A percentile compares a stretch with the other conserved stretches of the same genome.
Evolutionary conservation across 2,113 vertebrate genomes (phyloP).

Genomic region (Passerina amoena): DNA sequence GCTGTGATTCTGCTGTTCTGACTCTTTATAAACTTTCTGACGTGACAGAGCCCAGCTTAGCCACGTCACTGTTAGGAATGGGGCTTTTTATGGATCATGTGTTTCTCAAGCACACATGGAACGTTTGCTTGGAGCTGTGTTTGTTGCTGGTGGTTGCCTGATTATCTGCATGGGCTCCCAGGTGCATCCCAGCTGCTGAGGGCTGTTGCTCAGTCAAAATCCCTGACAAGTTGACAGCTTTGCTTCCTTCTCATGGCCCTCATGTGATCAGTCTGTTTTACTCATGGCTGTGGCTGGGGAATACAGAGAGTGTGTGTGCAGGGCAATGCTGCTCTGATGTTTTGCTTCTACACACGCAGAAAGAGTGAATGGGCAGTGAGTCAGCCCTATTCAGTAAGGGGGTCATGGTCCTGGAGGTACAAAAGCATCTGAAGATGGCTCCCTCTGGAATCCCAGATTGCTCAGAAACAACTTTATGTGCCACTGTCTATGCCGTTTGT

Average conservation of each 20-base stretch:
- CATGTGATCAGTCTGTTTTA: background rate
- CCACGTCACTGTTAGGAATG: rapidly evolving
- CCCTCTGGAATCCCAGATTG: background rate
- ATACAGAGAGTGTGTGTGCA: background rate
- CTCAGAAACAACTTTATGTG: background rate
- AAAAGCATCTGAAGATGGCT: background rate
- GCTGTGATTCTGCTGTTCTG: background rate
- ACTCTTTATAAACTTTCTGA: background rate
- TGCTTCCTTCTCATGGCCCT: background rate
- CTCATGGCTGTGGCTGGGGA: background rate
- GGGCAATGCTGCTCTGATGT: background rate
- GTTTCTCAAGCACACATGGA: background rate
- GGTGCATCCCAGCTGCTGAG: background rate
- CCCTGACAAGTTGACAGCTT: background rate
- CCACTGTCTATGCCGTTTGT: background rate
- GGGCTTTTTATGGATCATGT: background rate
- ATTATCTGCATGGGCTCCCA: background rate
- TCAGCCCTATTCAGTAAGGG: background rate
- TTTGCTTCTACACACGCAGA: background rate
- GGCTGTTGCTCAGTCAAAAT: background rate
- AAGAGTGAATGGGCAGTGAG: rapidly evolving
- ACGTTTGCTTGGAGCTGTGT: background rate
- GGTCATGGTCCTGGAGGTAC: background rate
- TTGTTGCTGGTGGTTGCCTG: background rate
- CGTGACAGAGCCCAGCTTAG: background rate